Evolutionary conservation across 1,140 invertebrate species (phyloP).

Genomic region (Pteromalus puparum): DNA sequence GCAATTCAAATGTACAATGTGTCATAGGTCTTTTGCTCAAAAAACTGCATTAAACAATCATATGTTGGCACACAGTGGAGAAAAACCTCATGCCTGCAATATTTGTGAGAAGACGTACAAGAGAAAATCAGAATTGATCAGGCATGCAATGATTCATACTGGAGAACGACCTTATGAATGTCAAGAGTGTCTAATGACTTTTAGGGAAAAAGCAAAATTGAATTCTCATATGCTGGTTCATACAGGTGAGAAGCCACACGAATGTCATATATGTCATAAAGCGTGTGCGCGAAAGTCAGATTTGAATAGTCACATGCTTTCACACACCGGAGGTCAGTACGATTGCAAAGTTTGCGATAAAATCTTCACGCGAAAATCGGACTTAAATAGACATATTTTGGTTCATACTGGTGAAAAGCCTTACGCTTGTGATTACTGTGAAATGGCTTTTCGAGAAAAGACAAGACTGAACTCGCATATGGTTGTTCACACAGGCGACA

Average conservation of each 20-base stretch:
- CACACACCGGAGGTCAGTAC: slow-evolving; percentile 77
- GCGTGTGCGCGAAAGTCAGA: slow-evolving; percentile 71
- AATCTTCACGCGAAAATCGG: slow-evolving; percentile 83
- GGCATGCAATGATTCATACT: slow-evolving; percentile 75
- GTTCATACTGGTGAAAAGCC: slow-evolving; percentile 84
- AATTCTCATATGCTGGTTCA: slow-evolving; percentile 85
- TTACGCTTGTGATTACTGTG: slow-evolving; percentile 81
- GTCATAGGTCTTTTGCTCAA: slow-evolving; percentile 67
- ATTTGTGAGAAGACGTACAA: slow-evolving; percentile 75
- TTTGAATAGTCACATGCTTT: slow-evolving; percentile 71
- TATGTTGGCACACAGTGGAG: slow-evolving; percentile 71
- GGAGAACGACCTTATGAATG: slow-evolving; percentile 77
- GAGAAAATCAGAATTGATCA: slow-evolving; percentile 75
- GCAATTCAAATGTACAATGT: slow-evolving; percentile 82
- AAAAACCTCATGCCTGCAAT: slow-evolving; percentile 76
- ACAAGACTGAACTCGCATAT: slow-evolving; percentile 71
- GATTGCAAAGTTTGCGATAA: slow-evolving; percentile 84
- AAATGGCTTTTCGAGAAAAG: slow-evolving; percentile 78
- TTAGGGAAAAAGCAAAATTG: slow-evolving; percentile 77
- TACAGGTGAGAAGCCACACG: slow-evolving; percentile 80
- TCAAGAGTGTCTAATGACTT: slow-evolving; percentile 76
- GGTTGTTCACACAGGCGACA: slow-evolving; percentile 75
- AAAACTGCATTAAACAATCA: slow-evolving; percentile 71
- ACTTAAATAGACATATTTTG: slow-evolving; percentile 81
- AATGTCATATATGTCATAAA: slow-evolving; percentile 78